Conservation (phyloP, 2,113 vertebrate species). For the Jaculus jaculus region DNA sequence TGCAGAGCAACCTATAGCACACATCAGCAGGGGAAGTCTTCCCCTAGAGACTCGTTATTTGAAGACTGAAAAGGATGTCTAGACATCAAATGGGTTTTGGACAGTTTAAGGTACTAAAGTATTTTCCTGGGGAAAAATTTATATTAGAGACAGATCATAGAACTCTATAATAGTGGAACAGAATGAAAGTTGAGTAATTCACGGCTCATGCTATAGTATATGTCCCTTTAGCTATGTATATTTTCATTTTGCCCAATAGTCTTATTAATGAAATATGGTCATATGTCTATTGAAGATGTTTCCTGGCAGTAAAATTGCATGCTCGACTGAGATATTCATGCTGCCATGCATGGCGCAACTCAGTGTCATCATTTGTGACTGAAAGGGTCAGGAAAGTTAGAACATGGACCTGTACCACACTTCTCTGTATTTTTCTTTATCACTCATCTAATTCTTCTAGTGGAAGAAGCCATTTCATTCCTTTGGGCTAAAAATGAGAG, state of each 20-base stretch:
- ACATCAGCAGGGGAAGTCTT: conserved; percentile 54
- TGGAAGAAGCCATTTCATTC: not conserved
- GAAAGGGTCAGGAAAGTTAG: not conserved
- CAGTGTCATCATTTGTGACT: not conserved
- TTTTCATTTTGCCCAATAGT: conserved; percentile 53
- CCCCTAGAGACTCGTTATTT: conserved; percentile 75
- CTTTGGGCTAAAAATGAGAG: not conserved
- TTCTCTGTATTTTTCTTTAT: not conserved
- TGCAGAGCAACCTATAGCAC: conserved; percentile 57
- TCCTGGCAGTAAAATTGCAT: not conserved
- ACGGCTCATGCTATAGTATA: conserved; percentile 37
- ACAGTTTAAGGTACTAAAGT: conserved; percentile 75
- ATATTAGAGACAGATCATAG: conserved; percentile 80
- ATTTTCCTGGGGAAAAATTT: conserved; percentile 73
- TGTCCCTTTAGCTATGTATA: conserved; percentile 34
- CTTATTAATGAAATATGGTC: not conserved
- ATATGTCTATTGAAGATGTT: conserved; percentile 2
- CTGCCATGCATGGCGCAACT: not conserved
- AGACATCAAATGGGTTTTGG: conserved; percentile 77
- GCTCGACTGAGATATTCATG: not conserved
- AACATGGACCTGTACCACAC: not conserved
- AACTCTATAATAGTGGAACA: conserved; percentile 45
- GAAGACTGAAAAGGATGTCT: conserved; percentile 77
- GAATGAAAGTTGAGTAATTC: conserved; percentile 67
- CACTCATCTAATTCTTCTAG: not conserved